A percentile compares a stretch with the other conserved stretches of the same genome.
Conservation (phyloP, 2,888 invertebrate genomes). For the Dicranocentrus wangi region DNA sequence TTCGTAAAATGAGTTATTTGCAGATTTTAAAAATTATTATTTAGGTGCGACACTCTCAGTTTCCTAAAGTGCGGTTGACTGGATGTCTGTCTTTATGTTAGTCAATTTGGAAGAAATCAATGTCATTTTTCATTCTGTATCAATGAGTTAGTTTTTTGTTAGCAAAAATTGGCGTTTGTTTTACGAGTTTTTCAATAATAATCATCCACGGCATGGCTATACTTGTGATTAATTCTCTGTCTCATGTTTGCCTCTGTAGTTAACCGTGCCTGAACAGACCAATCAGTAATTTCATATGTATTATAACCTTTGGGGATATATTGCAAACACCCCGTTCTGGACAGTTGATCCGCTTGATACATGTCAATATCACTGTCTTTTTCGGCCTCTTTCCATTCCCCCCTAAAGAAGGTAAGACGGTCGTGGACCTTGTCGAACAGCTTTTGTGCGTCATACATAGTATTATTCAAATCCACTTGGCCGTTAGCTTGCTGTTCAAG, state of each 20-base stretch:
- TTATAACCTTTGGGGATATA: slow-evolving; percentile 54
- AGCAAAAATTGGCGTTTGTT: background rate
- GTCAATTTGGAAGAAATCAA: slow-evolving; percentile 47
- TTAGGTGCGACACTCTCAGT: too few relatives aligned
- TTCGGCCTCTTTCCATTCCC: slow-evolving; percentile 38
- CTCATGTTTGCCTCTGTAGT: slow-evolving; percentile 48
- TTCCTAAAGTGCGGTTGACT: too few relatives aligned
- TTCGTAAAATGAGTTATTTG: too few relatives aligned
- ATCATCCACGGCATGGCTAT: slow-evolving; percentile 44
- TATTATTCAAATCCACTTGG: slow-evolving; percentile 1
- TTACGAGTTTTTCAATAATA: slow-evolving; percentile 29
- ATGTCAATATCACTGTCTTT: slow-evolving; percentile 48
- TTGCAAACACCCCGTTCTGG: slow-evolving; percentile 46
- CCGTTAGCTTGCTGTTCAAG: slow-evolving; percentile 3
- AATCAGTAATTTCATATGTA: slow-evolving; percentile 54
- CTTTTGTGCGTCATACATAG: slow-evolving; percentile 37
- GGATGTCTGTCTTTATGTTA: slow-evolving; percentile 5
- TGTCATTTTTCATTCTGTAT: slow-evolving; percentile 43
- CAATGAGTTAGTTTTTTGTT: background rate
- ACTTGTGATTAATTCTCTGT: slow-evolving; percentile 50
- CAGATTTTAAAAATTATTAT: too few relatives aligned
- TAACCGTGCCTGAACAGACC: slow-evolving; percentile 52
- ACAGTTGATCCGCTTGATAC: slow-evolving; percentile 45
- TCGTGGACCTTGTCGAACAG: slow-evolving; percentile 50
- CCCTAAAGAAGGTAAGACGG: slow-evolving; percentile 32